phyloP scores from a whole-genome alignment of 2,797 vertebrate species.

The Benthosema pterotum region DNA sequence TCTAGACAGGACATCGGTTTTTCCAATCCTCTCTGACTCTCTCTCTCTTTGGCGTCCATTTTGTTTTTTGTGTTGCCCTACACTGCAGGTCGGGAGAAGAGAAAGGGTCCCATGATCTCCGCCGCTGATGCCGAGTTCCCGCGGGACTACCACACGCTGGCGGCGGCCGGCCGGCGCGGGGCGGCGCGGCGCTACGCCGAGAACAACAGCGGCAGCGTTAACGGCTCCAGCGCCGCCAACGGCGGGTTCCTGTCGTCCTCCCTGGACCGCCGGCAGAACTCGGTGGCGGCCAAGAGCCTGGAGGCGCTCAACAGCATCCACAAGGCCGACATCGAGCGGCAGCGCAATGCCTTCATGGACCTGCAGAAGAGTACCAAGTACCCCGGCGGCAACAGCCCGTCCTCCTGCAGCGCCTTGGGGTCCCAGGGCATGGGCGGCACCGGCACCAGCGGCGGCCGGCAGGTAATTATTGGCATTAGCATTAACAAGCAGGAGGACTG shows the following conservation, averaged over 20 bases:
- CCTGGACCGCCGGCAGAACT: constrained; percentile 83
- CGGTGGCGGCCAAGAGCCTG: constrained; percentile 90
- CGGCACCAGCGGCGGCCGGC: constrained; percentile 58
- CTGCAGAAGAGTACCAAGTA: constrained; percentile 92
- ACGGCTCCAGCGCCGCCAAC: too few relatives aligned
- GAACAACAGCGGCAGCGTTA: constrained; percentile 46
- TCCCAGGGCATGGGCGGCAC: constrained; percentile 45
- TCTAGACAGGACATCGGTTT: too few relatives aligned
- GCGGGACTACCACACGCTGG: constrained; percentile 92
- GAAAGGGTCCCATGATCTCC: constrained; percentile 93
- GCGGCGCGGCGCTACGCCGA: constrained; percentile 61
- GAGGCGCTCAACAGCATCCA: constrained; percentile 92
- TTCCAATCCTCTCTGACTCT: too few relatives aligned
- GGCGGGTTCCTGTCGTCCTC: constrained; percentile 85
- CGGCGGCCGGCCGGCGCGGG: constrained; percentile 79
- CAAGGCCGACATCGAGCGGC: constrained; percentile 91
- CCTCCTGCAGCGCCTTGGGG: constrained; percentile 49
- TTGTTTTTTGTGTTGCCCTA: too few relatives aligned
- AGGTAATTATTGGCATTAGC: constrained; percentile 47
- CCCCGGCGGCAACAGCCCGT: constrained; percentile 71
- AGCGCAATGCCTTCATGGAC: constrained; percentile 90
- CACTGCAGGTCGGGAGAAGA: constrained; percentile 89
- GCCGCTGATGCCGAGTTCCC: constrained; percentile 95
- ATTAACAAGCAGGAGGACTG: too few relatives aligned
- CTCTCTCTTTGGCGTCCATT: not conserved